Evolutionary conservation across 1,140 invertebrate genomes (phyloP).

Genomic region (Cherax quadricarinatus): DNA sequence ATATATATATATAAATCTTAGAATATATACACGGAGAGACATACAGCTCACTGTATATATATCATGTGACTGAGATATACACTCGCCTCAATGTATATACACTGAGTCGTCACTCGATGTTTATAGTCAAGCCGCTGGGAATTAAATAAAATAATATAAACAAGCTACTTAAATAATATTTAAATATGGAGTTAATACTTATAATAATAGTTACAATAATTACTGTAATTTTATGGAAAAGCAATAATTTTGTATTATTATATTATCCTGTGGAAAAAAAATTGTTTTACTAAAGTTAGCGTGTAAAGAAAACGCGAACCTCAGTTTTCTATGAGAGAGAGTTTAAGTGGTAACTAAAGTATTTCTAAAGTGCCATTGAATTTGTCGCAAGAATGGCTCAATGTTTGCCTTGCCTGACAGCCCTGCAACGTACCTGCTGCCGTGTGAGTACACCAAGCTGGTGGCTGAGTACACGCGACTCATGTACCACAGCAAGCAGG

Average conservation of each 20-base stretch:
- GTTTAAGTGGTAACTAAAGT: background rate
- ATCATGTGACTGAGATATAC: too few species aligned
- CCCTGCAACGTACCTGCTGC: slow-evolving; percentile 87
- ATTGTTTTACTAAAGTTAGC: too few species aligned
- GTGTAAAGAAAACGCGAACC: background rate
- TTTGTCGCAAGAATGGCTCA: background rate
- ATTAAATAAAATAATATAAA: too few species aligned
- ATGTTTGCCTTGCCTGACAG: slow-evolving; percentile 77
- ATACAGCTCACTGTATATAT: too few species aligned
- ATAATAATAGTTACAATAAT: background rate
- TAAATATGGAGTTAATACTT: background rate
- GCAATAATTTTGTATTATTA: background rate
- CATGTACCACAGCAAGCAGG: slow-evolving; percentile 42
- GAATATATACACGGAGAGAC: too few species aligned
- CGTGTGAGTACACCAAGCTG: slow-evolving; percentile 89
- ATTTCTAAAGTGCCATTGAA: background rate
- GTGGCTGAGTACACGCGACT: slow-evolving; percentile 85
- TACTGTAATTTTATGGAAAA: background rate
- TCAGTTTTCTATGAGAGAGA: background rate
- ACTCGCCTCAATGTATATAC: too few species aligned
- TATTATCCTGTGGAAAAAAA: too few species aligned
- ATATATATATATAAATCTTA: too few species aligned
- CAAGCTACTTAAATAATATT: too few species aligned
- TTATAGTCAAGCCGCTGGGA: too few species aligned
- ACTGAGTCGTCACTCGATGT: too few species aligned